Conservation (phyloP, 2,797 vertebrate species). For the Tadarida brasiliensis region DNA sequence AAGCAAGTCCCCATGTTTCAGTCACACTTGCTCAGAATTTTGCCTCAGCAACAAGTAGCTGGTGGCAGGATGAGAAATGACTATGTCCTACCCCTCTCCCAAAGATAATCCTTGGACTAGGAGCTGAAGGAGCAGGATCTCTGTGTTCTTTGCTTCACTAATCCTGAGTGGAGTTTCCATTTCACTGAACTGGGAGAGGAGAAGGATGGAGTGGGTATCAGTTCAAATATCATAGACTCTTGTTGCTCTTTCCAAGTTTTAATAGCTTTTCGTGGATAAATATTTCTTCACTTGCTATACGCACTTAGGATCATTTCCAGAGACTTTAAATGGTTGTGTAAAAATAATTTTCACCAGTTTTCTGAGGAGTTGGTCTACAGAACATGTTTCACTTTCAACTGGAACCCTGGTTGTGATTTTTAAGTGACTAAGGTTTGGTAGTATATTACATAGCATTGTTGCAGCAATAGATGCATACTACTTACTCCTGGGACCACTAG, state of each 20-base stretch:
- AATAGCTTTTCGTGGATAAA: neutral
- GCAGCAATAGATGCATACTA: neutral
- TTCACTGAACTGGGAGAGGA: neutral
- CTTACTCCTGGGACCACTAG: neutral
- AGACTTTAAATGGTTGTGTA: too few species aligned
- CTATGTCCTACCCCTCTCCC: neutral
- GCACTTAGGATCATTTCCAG: too few species aligned
- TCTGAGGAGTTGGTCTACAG: too few species aligned
- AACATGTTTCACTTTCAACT: too few species aligned
- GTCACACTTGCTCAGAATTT: neutral
- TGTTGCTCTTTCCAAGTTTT: neutral
- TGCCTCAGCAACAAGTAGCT: neutral
- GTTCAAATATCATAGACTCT: neutral
- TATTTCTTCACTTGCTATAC: too few species aligned
- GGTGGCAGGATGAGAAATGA: neutral
- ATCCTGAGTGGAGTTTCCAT: neutral
- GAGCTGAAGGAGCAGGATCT: constrained; percentile 16
- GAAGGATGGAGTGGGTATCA: neutral
- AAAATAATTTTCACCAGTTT: too few species aligned
- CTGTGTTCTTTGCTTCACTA: neutral
- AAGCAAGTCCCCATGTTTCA: neutral
- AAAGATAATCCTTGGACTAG: neutral
- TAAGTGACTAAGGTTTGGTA: neutral
- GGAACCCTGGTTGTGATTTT: too few species aligned
- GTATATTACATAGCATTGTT: neutral